Evolutionary conservation across 2,797 vertebrate species (phyloP).

Genomic region (Intellagama lesueurii): DNA sequence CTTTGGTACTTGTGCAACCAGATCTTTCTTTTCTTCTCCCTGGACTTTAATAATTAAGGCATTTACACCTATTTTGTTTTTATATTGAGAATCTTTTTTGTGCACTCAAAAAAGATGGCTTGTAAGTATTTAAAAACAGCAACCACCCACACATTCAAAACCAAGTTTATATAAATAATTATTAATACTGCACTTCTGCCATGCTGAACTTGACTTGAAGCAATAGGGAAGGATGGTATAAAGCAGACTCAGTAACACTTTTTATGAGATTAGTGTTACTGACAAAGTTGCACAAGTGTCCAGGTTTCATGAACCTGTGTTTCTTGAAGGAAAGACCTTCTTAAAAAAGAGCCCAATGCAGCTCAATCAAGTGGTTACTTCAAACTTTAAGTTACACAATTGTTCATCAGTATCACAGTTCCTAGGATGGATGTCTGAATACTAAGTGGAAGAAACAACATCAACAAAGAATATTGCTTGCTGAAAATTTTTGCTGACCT

Average conservation of each 20-base stretch:
- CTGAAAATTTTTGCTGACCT: slow-evolving; percentile 64
- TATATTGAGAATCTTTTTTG: background rate
- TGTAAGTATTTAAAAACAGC: background rate
- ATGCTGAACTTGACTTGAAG: background rate
- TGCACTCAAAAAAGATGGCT: background rate
- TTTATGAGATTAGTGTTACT: too few species aligned
- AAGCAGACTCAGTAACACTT: too few species aligned
- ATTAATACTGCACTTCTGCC: background rate
- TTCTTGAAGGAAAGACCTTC: background rate
- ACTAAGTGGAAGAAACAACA: slow-evolving; percentile 17
- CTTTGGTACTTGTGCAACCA: background rate
- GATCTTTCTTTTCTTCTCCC: background rate
- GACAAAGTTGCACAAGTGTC: background rate
- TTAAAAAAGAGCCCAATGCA: background rate
- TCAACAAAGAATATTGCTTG: background rate
- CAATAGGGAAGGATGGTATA: background rate
- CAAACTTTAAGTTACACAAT: background rate
- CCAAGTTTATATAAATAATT: too few species aligned
- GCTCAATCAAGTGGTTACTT: background rate
- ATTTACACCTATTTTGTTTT: background rate
- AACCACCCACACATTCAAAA: background rate
- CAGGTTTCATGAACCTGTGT: background rate
- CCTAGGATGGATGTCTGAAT: background rate
- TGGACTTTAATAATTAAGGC: background rate
- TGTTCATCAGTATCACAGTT: background rate